Evolutionary conservation across 2,113 vertebrate species (phyloP), one percentile per base, ranked within the genome.

Genomic region (Galemys pyrenaicus): DNA sequence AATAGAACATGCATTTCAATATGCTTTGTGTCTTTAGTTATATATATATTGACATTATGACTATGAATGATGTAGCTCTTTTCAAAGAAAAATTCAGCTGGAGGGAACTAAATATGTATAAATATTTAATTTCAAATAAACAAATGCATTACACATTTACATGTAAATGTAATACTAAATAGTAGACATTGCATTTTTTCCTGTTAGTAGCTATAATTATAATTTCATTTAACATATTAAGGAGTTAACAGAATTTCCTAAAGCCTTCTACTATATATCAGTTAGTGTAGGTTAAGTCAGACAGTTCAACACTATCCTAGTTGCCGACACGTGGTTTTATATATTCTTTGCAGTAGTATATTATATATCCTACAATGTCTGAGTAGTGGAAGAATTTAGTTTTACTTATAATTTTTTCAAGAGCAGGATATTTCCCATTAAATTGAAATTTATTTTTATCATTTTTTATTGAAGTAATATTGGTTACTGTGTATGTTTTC

Each of bases 121-220:
- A 78, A 92, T 83, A 77, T 64, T 88, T 95, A 78, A 68, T 68
- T 51, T 87, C 58, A 89, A 91, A 67, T 9, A 65, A 77, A 82
- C 32, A 37, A 30, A 24, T 51, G 70, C 28, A 46, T 19, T 70
- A 44, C 8, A 51, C 0, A 77, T 75, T 71, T 71, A 26, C 30
- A 51, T 62, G 22, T 54, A 20, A 13, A 62, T 60, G 67, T 60
- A 86, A 67, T 54, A n/a, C 39, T 82, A 71, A 85, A 51, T 74
- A 68, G 39, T 94, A 65, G 54, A 41, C 67, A 44, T 35, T 58
- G 12, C 20, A 22, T 71, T 70, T 80, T 30, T 83, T 91, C 67
- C 17, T 46, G 10, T 84, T 77, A 89, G 15, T 9, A 77, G 37
- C 30, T 88, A 46, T 44, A 56, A 7, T 79, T 84, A 58, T 8